Percentiles rank a stretch among this genome's conserved stretches.
Conservation (phyloP, 1,140 invertebrate genomes). For the Papilio aristodemus region DNA sequence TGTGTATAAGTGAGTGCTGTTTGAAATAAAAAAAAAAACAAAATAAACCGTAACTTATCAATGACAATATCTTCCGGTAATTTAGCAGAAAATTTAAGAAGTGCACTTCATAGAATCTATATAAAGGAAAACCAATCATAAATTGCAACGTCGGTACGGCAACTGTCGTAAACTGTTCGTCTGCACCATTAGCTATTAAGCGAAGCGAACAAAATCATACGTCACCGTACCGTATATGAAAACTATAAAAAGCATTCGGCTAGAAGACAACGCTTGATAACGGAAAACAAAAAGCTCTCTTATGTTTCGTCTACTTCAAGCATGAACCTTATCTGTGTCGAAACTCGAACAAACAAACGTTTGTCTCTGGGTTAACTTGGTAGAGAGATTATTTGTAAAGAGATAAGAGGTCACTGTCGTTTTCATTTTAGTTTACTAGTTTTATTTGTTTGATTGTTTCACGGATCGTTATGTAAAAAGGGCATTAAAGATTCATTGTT, state of each 20-base stretch:
- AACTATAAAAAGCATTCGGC: conserved; percentile 27
- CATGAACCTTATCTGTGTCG: conserved; percentile 18
- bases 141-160: conserved; percentile 17
- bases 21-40: not conserved
- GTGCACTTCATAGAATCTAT: conserved; percentile 5
- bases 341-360: conserved; percentile 22
- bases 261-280: conserved; percentile 21
- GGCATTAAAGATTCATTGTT: conserved; percentile 20
- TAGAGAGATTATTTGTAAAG: conserved; percentile 5
- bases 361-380: conserved; percentile 18
- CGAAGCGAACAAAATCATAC: conserved; percentile 25
- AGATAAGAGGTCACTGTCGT: conserved; percentile 13
- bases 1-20: not conserved
- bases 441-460: conserved; percentile 8
- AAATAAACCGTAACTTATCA: not conserved
- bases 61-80: not conserved
- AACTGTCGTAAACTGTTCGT: conserved; percentile 1
- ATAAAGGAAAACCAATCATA: conserved; percentile 24
- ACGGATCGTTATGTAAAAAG: conserved; percentile 27
- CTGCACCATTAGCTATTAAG: conserved; percentile 25
- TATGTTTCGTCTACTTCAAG: not conserved
- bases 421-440: conserved; percentile 5
- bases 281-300: conserved; percentile 22
- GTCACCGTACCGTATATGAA: conserved; percentile 13
- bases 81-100: conserved; percentile 2